Conservation (phyloP, 2,797 vertebrate species). For the Manis pentadactyla region DNA sequence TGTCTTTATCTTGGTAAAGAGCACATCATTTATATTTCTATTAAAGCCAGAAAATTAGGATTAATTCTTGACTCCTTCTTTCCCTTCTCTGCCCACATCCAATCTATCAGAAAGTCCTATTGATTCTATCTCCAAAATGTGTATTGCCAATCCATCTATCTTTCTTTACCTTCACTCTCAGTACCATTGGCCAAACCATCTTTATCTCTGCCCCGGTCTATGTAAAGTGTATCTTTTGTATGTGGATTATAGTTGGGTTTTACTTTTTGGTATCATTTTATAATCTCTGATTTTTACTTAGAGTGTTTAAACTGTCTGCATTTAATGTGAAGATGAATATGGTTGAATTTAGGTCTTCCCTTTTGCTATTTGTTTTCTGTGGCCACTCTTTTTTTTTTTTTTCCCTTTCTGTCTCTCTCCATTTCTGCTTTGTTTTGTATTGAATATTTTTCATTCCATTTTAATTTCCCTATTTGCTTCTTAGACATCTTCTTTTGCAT, state of each 20-base stretch:
- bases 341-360: neutral
- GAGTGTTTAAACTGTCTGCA: neutral
- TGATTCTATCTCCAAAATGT: neutral
- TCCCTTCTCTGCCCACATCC: neutral
- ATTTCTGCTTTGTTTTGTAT: neutral
- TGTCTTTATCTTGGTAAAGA: slow-evolving; percentile 45
- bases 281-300: neutral
- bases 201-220: neutral
- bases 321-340: neutral
- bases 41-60: slow-evolving; percentile 49
- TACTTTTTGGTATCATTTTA: neutral
- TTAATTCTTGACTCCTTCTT: slow-evolving; percentile 12
- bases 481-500: neutral
- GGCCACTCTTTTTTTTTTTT: neutral
- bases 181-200: neutral
- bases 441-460: neutral
- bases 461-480: neutral
- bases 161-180: neutral
- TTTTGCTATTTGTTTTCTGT: slow-evolving; percentile 20
- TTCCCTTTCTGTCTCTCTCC: neutral
- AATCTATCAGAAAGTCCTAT: neutral
- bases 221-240: neutral
- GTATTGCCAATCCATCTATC: neutral
- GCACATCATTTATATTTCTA: slow-evolving; percentile 43
- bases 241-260: neutral